Evolutionary conservation across 92 coral and sea anemone species (phyloP).

Genomic region (Bergia puertoricense): DNA sequence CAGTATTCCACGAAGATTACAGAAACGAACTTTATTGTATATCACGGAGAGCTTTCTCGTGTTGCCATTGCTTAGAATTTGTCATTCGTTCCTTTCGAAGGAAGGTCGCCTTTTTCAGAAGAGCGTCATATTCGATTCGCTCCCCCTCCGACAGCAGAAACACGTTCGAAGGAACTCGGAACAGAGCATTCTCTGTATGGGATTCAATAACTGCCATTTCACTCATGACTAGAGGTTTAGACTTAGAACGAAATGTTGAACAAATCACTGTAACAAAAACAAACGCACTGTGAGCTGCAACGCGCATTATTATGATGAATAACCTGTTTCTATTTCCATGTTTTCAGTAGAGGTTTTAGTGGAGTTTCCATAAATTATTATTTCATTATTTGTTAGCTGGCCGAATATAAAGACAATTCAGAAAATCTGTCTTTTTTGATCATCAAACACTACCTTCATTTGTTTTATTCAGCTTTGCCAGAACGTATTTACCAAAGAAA

Average conservation of each 20-base stretch:
- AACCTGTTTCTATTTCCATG: neutral
- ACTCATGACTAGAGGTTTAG: neutral
- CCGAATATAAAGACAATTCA: no score
- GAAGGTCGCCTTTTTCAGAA: neutral
- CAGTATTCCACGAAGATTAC: conserved; percentile 16
- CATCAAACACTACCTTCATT: no score
- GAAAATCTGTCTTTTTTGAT: no score
- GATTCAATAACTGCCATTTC: neutral
- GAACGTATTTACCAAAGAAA: no score
- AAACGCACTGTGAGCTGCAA: neutral
- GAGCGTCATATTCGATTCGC: neutral
- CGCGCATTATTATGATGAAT: neutral
- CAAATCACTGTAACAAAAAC: neutral
- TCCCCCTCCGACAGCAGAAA: neutral
- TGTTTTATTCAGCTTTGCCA: no score
- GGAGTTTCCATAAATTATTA: neutral
- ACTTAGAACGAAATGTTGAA: neutral
- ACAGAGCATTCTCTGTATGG: conserved; percentile 17
- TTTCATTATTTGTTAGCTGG: no score
- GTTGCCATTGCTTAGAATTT: neutral
- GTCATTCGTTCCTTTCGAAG: neutral
- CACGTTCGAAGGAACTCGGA: neutral
- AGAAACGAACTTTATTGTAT: neutral
- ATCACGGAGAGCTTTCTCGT: neutral
- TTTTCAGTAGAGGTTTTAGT: no score